Evolutionary conservation across 1,140 invertebrate genomes (phyloP), one percentile per base, ranked within the genome.

Genomic region (Hermatobates lingyangjiaoensis): DNA sequence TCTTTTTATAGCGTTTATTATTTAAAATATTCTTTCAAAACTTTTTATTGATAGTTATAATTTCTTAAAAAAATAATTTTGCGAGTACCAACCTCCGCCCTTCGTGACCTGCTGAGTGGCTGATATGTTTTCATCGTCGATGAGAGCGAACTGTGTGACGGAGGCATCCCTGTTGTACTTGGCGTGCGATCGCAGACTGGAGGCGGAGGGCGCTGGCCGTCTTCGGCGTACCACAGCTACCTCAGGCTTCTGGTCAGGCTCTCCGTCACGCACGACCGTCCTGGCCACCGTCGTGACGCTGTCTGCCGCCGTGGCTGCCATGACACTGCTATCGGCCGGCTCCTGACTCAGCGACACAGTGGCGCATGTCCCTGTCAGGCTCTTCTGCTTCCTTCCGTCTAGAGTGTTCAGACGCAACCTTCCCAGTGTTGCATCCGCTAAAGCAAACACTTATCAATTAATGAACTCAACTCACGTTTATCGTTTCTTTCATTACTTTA

Each of bases 61-160:
- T n/a, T n/a, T n/a, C n/a, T n/a, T n/a, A n/a, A n/a, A n/a, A n/a
- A n/a, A n/a, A n/a, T n/a, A n/a, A n/a, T n/a, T n/a, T n/a, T n/a
- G n/a, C n/a, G n/a, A n/a, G n/a, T n/a, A n/a, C n/a, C n/a, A n/a
- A 39, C 69, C 69, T 26, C 72, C 71, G n/a, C 73, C 73, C 56
- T 69, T 63, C 0, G 73, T 71, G 25, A 83, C 79, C 70, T 90
- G 87, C 62, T 90, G 86, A 51, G 86, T 63, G 1, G 81, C 83
- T 10, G 87, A 91, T 0, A 90, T 80, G 62, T 90, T 91, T 54
- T 91, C 88, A 64, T 93, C 89, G 62, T 92, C 89, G 60, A 91
- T 91, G 51, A 91, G 74, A 3, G 88, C 89, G 66, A 88, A 91
- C 65, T 93, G 88, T 5, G 85, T 77, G 58, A 90, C 74, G n/a